Conservation (phyloP, 2,888 invertebrate genomes). For the Apotomis turbidana region DNA sequence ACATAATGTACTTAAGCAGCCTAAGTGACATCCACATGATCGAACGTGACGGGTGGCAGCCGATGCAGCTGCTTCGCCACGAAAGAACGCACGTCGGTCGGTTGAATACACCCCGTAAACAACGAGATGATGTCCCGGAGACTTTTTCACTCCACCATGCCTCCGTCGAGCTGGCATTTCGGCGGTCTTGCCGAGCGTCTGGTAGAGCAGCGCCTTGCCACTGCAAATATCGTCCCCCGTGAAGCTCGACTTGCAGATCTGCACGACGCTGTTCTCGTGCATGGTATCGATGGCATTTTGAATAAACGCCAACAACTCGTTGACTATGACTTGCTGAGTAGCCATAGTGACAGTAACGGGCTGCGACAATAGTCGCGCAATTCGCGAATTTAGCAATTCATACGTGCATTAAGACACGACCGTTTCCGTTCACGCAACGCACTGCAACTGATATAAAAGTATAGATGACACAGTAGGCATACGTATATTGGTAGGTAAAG, state of each 20-base stretch:
- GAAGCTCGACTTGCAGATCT: constrained; percentile 7
- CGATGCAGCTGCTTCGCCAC: too few species aligned
- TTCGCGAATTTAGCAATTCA: too few species aligned
- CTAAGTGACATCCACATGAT: too few species aligned
- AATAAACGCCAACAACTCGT: neutral
- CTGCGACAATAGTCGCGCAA: too few species aligned
- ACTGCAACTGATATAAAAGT: too few species aligned
- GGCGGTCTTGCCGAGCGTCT: neutral
- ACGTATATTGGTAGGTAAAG: too few species aligned
- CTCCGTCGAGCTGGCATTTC: neutral
- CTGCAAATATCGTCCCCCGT: neutral
- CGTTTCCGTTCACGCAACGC: too few species aligned
- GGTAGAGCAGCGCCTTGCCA: neutral
- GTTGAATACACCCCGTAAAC: neutral
- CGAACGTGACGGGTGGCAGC: too few species aligned
- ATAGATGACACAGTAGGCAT: too few species aligned
- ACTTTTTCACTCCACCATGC: neutral
- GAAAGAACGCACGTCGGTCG: neutral
- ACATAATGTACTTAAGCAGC: too few species aligned
- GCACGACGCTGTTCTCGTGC: neutral
- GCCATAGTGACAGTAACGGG: too few species aligned
- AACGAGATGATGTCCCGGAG: neutral
- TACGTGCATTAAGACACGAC: too few species aligned
- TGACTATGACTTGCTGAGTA: neutral
- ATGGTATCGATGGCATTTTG: neutral